A percentile compares a stretch with the other conserved stretches of the same genome.
Evolutionary conservation across 1,140 invertebrate species (phyloP).

Genomic region (Cydia splendana): DNA sequence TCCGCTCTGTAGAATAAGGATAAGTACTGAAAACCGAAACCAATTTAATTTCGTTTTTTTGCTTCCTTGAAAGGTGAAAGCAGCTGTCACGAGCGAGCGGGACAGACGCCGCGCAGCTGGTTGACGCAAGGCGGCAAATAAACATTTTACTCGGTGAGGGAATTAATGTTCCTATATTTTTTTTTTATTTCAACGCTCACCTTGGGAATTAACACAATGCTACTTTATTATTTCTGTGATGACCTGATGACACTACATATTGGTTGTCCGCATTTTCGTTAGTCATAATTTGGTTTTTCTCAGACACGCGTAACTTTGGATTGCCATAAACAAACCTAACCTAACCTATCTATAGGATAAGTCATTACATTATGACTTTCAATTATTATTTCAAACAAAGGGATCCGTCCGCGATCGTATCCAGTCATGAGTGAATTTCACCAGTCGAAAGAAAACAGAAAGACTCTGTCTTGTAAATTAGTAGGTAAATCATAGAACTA

Average conservation of each 20-base stretch:
- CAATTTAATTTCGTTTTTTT: constrained; percentile 29
- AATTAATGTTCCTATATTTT: not conserved
- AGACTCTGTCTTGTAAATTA: no score
- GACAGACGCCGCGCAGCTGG: constrained; percentile 16
- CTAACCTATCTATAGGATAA: no score
- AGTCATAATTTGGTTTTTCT: no score
- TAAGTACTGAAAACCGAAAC: constrained; percentile 25
- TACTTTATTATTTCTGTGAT: not conserved
- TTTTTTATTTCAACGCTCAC: not conserved
- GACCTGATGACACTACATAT: not conserved
- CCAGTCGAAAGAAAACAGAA: no score
- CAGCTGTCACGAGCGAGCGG: constrained; percentile 20
- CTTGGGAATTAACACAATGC: not conserved
- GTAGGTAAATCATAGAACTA: no score
- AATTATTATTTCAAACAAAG: no score
- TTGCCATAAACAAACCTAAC: no score
- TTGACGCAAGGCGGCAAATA: not conserved
- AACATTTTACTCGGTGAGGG: constrained; percentile 19
- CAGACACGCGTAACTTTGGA: no score
- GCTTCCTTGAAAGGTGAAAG: constrained; percentile 29
- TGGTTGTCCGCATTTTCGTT: no score
- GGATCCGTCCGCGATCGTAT: no score
- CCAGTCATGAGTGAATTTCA: no score
- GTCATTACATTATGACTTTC: no score
- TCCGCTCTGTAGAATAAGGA: constrained; percentile 4